Evolutionary conservation across 2,113 vertebrate species (phyloP).

Genomic region (Fregata magnificens): DNA sequence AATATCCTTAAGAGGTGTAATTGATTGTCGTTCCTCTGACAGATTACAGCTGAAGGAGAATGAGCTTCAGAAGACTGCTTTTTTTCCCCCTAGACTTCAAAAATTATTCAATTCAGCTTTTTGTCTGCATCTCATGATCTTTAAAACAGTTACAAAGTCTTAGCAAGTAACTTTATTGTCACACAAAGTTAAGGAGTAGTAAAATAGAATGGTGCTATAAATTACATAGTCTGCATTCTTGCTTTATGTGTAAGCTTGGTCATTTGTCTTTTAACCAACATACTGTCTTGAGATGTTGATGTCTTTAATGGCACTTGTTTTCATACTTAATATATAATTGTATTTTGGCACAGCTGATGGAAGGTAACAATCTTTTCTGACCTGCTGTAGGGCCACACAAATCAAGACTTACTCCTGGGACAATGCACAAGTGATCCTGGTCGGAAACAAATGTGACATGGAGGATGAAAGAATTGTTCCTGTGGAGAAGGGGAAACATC

Average conservation of each 20-base stretch:
- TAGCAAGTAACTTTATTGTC: not conserved
- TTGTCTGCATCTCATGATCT: not conserved
- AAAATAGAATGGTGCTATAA: not conserved
- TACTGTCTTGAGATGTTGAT: not conserved
- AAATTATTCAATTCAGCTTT: not conserved
- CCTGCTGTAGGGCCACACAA: conserved; percentile 89
- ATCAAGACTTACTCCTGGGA: conserved; percentile 99
- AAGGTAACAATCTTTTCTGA: not conserved
- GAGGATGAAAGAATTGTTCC: conserved; percentile 91
- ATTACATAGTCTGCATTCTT: not conserved
- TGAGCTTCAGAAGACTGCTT: not conserved
- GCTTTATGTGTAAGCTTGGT: not conserved
- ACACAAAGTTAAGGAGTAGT: not conserved
- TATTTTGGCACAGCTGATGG: not conserved
- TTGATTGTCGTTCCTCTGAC: not conserved
- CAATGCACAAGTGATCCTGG: conserved; percentile 96
- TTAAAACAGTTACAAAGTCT: not conserved
- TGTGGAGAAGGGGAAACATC: conserved; percentile 89
- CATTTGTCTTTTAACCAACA: not conserved
- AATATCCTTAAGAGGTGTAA: not conserved
- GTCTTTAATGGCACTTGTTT: not conserved
- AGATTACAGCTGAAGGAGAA: not conserved
- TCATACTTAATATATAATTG: not conserved
- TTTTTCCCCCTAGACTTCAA: not conserved
- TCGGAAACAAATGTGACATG: conserved; percentile 98